Evolutionary conservation across 2,113 vertebrate species (phyloP).

Genomic region (Choloepus hoffmanni): DNA sequence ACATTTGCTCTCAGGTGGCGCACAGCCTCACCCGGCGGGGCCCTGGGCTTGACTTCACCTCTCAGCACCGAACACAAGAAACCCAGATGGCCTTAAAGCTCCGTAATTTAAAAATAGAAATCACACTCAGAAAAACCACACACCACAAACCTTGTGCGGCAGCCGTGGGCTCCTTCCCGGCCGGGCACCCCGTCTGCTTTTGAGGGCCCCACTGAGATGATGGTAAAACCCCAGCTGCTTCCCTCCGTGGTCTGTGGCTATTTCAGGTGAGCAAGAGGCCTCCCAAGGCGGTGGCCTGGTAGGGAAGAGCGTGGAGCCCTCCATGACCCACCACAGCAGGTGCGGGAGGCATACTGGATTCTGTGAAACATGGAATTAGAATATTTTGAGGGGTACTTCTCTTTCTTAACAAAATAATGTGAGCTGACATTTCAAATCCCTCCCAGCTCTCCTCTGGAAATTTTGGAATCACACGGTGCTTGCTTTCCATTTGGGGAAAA

Average conservation of each 20-base stretch:
- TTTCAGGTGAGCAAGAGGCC: no score
- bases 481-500: slow-evolving; percentile 89
- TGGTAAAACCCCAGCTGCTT: no score
- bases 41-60: slow-evolving; percentile 88
- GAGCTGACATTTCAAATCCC: slow-evolving; percentile 92
- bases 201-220: slow-evolving; percentile 47
- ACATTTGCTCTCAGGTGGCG: slow-evolving; percentile 40
- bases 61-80: slow-evolving; percentile 89
- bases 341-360: slow-evolving; percentile 92
- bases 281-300: slow-evolving; percentile 53
- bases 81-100: slow-evolving; percentile 93
- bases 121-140: slow-evolving; percentile 76
- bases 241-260: no score
- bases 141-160: slow-evolving; percentile 79
- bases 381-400: slow-evolving; percentile 91
- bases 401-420: slow-evolving; percentile 89
- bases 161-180: slow-evolving; percentile 81
- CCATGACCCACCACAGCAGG: slow-evolving; percentile 89
- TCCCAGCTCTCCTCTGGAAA: slow-evolving; percentile 89
- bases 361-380: slow-evolving; percentile 93
- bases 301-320: slow-evolving; percentile 88
- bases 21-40: slow-evolving; percentile 67
- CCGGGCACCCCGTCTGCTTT: slow-evolving; percentile 49
- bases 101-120: slow-evolving; percentile 80
- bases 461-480: slow-evolving; percentile 87